phyloP scores from a whole-genome alignment of 1,140 invertebrate species.

The Probaryconus sp. region DNA sequence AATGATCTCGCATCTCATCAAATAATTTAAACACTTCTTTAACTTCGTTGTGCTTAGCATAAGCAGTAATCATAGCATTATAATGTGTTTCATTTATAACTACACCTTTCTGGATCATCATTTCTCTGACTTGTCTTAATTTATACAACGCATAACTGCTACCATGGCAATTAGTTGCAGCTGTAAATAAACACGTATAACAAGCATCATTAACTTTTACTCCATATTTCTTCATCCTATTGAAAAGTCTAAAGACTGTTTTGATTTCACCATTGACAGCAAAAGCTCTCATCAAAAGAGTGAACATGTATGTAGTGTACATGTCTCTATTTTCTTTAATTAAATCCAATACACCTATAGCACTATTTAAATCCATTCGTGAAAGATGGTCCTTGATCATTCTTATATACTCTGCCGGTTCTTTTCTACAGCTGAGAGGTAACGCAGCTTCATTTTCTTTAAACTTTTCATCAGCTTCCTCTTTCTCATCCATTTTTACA shows the following conservation, averaged over 20 bases:
- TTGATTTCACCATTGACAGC: slow-evolving; percentile 88
- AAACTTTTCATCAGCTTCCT: slow-evolving; percentile 69
- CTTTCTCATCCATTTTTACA: slow-evolving; percentile 66
- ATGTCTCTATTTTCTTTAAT: slow-evolving; percentile 86
- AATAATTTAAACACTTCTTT: slow-evolving; percentile 87
- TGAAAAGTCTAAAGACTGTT: slow-evolving; percentile 90
- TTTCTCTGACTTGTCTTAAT: slow-evolving; percentile 80
- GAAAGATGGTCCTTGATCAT: slow-evolving; percentile 84
- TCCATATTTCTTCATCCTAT: slow-evolving; percentile 87
- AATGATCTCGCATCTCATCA: slow-evolving; percentile 90
- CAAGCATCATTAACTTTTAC: slow-evolving; percentile 83
- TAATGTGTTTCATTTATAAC: slow-evolving; percentile 88
- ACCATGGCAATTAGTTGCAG: slow-evolving; percentile 89
- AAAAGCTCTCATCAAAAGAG: slow-evolving; percentile 88
- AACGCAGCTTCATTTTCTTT: slow-evolving; percentile 58
- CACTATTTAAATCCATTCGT: slow-evolving; percentile 83
- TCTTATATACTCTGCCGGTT: slow-evolving; percentile 82
- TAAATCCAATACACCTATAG: slow-evolving; percentile 88
- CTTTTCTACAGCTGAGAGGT: slow-evolving; percentile 69
- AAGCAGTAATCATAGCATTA: slow-evolving; percentile 94
- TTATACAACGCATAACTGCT: slow-evolving; percentile 80
- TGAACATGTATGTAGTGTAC: slow-evolving; percentile 88
- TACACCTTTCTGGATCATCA: slow-evolving; percentile 83
- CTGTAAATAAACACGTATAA: slow-evolving; percentile 92
- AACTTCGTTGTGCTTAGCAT: slow-evolving; percentile 88